Evolutionary conservation across 2,113 vertebrate species (phyloP).

Genomic region (Electrona antarctica): DNA sequence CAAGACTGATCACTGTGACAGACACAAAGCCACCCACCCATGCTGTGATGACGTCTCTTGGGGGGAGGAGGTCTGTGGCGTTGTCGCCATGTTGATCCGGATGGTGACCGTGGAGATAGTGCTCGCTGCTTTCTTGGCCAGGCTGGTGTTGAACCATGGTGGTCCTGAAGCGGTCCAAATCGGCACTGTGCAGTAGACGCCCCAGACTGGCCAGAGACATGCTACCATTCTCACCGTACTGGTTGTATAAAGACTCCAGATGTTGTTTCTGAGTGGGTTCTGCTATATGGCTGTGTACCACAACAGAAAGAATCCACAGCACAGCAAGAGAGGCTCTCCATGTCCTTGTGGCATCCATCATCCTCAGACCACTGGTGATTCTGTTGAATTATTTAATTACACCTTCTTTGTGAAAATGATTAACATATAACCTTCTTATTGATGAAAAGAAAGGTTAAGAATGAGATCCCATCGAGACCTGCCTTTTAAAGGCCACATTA

Average conservation of each 20-base stretch:
- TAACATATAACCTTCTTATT: too few species aligned
- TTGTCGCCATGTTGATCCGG: background rate
- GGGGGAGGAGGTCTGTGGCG: conserved; percentile 17
- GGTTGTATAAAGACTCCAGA: conserved; percentile 89
- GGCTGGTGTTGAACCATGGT: conserved; percentile 77
- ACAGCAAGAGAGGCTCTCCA: too few species aligned
- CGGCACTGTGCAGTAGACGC: conserved; percentile 86
- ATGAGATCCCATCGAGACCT: too few species aligned
- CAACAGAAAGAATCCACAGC: conserved; percentile 17
- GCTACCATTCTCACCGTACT: conserved; percentile 87
- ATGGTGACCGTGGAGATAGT: conserved; percentile 63
- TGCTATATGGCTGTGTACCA: conserved; percentile 80
- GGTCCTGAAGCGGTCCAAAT: conserved; percentile 82
- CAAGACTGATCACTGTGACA: background rate
- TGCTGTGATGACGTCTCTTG: conserved; percentile 2
- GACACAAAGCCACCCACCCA: background rate
- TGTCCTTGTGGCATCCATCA: too few species aligned
- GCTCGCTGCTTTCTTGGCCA: conserved; percentile 39
- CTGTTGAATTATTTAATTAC: too few species aligned
- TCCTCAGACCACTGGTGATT: too few species aligned
- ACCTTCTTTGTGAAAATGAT: too few species aligned
- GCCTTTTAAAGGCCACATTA: too few species aligned
- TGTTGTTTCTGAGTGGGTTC: conserved; percentile 80
- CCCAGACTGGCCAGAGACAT: conserved; percentile 87
- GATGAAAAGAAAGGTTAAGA: too few species aligned